A percentile compares a stretch with the other conserved stretches of the same genome.
These are phyloP conservation scores for Callaeas wilsoni DNA, from an alignment of 2,113 vertebrate species.

Conservation along the genomic window DNA sequence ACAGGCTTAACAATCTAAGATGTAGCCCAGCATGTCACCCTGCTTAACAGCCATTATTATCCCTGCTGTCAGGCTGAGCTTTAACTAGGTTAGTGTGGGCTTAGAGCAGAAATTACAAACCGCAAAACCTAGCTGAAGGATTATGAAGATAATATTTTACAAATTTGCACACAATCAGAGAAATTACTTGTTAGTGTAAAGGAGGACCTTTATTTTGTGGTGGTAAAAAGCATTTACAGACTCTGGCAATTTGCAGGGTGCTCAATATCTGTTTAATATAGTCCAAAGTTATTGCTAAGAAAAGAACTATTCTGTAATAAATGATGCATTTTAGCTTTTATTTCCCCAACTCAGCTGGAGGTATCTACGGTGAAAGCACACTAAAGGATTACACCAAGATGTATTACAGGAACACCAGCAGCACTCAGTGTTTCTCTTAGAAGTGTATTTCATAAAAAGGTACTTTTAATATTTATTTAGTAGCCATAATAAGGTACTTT, in stretches of 20 bases:
- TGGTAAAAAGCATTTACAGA: not conserved
- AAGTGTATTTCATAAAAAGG: not conserved
- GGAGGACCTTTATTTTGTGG: not conserved
- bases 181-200: not conserved
- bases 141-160: not conserved
- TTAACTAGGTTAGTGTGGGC: constrained; percentile 37
- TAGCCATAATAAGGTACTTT: not conserved
- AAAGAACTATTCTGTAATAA: not conserved
- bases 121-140: not conserved
- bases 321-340: not conserved
- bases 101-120: constrained; percentile 10
- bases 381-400: not conserved
- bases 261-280: not conserved
- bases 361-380: not conserved
- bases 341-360: not conserved
- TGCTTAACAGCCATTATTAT: not conserved
- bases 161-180: not conserved
- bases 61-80: not conserved
- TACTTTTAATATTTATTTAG: not conserved
- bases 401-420: not conserved
- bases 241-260: not conserved
- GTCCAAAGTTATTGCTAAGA: not conserved
- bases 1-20: not conserved
- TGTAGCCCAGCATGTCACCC: not conserved
- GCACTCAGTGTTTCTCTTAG: not conserved